phyloP scores from a whole-genome alignment of 2,888 invertebrate genomes.

The Sabellastarte sp. region DNA sequence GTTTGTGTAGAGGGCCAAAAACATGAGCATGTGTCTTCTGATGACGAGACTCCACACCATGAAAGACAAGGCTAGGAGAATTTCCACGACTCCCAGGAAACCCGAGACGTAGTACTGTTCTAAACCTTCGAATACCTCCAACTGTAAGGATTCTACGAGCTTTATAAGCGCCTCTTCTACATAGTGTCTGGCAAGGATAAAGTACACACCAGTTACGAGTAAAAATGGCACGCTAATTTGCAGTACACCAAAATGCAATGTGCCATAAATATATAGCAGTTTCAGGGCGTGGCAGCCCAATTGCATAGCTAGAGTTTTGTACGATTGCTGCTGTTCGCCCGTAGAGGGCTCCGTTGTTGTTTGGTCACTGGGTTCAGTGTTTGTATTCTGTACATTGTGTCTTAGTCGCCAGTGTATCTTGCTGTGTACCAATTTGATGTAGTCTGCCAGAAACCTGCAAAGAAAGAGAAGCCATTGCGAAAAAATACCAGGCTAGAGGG shows the following conservation, averaged over 20 bases:
- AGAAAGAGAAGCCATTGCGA: too few relatives aligned
- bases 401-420: too few relatives aligned
- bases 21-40: constrained; percentile 14
- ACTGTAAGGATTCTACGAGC: constrained; percentile 3
- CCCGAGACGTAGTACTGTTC: constrained; percentile 18
- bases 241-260: not conserved
- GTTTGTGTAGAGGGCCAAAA: constrained; percentile 19
- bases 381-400: too few relatives aligned
- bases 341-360: too few relatives aligned
- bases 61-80: constrained; percentile 7
- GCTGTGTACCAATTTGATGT: too few relatives aligned
- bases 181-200: not conserved
- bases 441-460: too few relatives aligned
- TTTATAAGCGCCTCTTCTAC: constrained; percentile 2
- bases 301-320: too few relatives aligned
- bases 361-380: too few relatives aligned
- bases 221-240: not conserved
- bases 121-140: constrained; percentile 17
- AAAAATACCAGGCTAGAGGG: too few relatives aligned
- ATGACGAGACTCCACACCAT: constrained; percentile 16
- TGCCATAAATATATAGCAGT: too few relatives aligned
- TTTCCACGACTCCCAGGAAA: constrained; percentile 7
- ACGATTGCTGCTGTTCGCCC: too few relatives aligned
- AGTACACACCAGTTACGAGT: constrained; percentile 7
- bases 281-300: too few relatives aligned